Evolutionary conservation across 2,797 vertebrate genomes (phyloP).

Genomic region (Helarctos malayanus): DNA sequence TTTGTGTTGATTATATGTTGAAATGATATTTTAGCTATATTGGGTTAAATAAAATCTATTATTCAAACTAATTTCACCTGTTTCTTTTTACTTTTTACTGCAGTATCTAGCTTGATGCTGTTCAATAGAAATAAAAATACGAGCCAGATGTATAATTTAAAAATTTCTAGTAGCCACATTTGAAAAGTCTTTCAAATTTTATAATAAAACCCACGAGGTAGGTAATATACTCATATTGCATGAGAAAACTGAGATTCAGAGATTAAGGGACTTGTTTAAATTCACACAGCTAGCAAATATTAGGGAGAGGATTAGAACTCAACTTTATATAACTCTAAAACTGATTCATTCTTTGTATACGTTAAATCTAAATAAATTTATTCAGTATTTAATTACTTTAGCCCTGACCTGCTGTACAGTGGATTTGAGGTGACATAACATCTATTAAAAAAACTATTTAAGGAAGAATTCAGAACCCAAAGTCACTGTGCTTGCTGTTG

Average conservation of each 20-base stretch:
- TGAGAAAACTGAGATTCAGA: constrained; percentile 21
- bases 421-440: background rate
- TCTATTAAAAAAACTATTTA: background rate
- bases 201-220: background rate
- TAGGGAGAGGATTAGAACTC: background rate
- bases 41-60: constrained; percentile 74
- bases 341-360: constrained; percentile 15
- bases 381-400: constrained; percentile 15
- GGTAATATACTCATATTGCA: constrained; percentile 7
- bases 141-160: background rate
- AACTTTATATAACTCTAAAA: background rate
- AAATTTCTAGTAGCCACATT: constrained; percentile 38
- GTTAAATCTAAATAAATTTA: constrained; percentile 44
- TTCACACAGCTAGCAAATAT: constrained; percentile 19
- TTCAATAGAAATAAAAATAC: constrained; percentile 60
- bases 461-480: constrained; percentile 14
- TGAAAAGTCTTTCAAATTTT: constrained; percentile 54
- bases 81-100: constrained; percentile 69
- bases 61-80: constrained; percentile 73
- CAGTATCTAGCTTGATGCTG: constrained; percentile 56
- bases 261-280: constrained; percentile 59
- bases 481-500: background rate
- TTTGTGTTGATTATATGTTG: constrained; percentile 62
- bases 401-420: background rate
- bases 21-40: constrained; percentile 68